Conservation (phyloP, 2,888 invertebrate genomes). For the Perizoma affinitatum region DNA sequence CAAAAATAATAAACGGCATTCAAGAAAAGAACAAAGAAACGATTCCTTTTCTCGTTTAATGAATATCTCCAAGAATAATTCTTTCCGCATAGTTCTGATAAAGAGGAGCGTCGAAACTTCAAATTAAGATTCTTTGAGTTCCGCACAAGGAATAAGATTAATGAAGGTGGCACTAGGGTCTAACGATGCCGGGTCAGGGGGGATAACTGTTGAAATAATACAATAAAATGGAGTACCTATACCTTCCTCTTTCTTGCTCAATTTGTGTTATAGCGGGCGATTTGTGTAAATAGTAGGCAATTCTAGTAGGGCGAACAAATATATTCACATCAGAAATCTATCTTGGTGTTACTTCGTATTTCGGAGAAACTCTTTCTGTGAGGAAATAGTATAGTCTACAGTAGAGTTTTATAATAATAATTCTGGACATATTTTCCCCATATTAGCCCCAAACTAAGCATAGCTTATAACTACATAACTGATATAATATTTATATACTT, state of each 20-base stretch:
- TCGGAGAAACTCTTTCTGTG: too few species aligned
- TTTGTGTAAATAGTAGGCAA: too few species aligned
- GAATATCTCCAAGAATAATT: slow-evolving; percentile 73
- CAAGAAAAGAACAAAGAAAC: slow-evolving; percentile 36
- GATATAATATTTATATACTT: too few species aligned
- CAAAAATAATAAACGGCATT: slow-evolving; percentile 14
- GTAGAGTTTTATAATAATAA: too few species aligned
- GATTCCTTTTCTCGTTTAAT: slow-evolving; percentile 68
- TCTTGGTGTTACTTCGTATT: too few species aligned
- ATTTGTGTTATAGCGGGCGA: too few species aligned
- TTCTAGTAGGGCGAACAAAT: too few species aligned
- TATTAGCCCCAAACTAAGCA: too few species aligned
- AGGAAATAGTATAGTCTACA: too few species aligned
- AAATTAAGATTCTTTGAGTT: slow-evolving; percentile 84
- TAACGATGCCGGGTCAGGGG: slow-evolving; percentile 68
- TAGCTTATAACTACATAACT: too few species aligned
- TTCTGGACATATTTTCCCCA: too few species aligned
- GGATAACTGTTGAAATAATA: slow-evolving; percentile 70
- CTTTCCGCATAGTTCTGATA: slow-evolving; percentile 82
- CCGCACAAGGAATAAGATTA: slow-evolving; percentile 77
- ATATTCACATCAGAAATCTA: too few species aligned
- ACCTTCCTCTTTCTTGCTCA: not conserved
- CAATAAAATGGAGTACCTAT: slow-evolving; percentile 43
- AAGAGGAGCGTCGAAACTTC: slow-evolving; percentile 81
- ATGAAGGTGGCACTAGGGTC: slow-evolving; percentile 78